Percentiles rank a stretch among this genome's conserved stretches.
Evolutionary conservation across 2,797 vertebrate genomes (phyloP).

Genomic region (Coendou prehensilis): DNA sequence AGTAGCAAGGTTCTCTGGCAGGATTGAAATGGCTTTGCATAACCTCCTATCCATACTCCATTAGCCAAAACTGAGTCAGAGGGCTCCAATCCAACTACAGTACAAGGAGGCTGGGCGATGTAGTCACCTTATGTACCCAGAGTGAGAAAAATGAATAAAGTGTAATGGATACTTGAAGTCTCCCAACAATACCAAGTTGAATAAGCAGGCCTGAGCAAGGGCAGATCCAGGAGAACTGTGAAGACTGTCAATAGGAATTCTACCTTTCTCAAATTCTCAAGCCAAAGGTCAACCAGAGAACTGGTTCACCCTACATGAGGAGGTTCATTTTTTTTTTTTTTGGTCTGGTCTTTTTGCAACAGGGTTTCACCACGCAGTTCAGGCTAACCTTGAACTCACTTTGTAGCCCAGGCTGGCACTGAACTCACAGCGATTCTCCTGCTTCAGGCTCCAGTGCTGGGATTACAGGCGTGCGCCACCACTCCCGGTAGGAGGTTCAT

Average conservation of each 20-base stretch:
- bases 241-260: background rate
- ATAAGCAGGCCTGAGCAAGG: background rate
- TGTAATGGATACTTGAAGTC: background rate
- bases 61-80: background rate
- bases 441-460: background rate
- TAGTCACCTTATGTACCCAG: background rate
- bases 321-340: background rate
- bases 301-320: background rate
- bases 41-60: background rate
- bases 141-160: background rate
- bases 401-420: too few species aligned
- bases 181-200: background rate
- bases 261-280: background rate
- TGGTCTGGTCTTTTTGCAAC: background rate
- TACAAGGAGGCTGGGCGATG: background rate
- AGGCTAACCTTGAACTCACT: too few species aligned
- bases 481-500: background rate
- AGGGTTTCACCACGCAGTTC: background rate
- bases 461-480: background rate
- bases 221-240: background rate
- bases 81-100: background rate
- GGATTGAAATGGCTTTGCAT: background rate
- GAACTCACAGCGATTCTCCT: background rate
- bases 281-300: background rate
- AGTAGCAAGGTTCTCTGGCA: background rate